Evolutionary conservation across 2,113 vertebrate genomes (phyloP).

Genomic region (Cyanoliseus patagonus): DNA sequence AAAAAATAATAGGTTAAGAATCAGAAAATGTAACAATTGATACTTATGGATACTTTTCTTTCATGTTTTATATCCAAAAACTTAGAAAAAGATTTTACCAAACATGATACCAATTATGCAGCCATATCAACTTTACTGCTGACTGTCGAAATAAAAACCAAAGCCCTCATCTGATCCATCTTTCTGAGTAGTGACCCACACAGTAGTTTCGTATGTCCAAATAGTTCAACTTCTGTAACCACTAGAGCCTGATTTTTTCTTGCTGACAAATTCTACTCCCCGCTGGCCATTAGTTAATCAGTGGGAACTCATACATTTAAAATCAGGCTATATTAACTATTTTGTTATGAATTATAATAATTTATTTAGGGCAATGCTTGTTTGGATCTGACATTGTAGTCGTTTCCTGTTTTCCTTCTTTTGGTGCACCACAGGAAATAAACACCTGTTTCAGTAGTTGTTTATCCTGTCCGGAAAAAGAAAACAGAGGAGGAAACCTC

Average conservation of each 20-base stretch:
- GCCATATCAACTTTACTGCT: neutral
- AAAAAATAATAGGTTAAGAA: neutral
- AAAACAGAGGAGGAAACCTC: neutral
- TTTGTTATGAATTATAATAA: neutral
- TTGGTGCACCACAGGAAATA: neutral
- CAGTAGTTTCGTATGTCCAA: neutral
- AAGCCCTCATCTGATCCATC: neutral
- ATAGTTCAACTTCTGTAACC: neutral
- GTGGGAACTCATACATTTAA: neutral
- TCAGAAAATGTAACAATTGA: neutral
- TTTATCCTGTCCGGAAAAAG: neutral
- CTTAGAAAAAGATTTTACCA: neutral
- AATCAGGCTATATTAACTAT: neutral
- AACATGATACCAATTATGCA: neutral
- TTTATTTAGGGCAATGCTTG: neutral
- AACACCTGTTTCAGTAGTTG: neutral
- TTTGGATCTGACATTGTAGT: neutral
- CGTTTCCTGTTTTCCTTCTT: neutral
- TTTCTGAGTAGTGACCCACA: neutral
- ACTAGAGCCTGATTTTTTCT: neutral
- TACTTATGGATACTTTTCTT: neutral
- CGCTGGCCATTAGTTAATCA: neutral
- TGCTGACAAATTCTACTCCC: neutral
- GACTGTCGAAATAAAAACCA: neutral
- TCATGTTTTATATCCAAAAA: neutral